A percentile compares a stretch with the other conserved stretches of the same genome.
phyloP scores from a whole-genome alignment of 2,797 vertebrate species.

The Sparus aurata region DNA sequence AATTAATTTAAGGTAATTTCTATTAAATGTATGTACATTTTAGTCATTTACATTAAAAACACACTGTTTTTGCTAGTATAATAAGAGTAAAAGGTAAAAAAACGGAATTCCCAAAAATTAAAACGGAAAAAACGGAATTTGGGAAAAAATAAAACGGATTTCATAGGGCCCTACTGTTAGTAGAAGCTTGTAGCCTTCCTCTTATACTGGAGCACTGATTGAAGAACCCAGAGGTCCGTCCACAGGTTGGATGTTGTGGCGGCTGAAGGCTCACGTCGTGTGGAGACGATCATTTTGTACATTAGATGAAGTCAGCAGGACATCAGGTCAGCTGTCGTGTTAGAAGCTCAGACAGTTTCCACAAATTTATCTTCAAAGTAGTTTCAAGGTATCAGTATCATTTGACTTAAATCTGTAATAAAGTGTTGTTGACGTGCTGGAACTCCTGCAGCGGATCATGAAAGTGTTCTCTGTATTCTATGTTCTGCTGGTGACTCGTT shows the following conservation, averaged over 20 bases:
- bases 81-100: no score
- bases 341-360: not conserved
- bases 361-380: no score
- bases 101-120: no score
- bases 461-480: not conserved
- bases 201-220: not conserved
- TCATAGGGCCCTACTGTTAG: no score
- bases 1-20: no score
- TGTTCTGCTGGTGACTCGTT: not conserved
- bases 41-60: no score
- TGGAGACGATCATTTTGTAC: not conserved
- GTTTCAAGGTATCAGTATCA: not conserved
- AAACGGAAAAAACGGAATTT: no score
- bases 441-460: not conserved
- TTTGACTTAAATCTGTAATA: not conserved
- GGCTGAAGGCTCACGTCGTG: not conserved
- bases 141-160: no score
- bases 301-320: not conserved
- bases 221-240: not conserved
- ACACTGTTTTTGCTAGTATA: no score
- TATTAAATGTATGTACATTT: no score
- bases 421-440: no score
- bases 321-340: not conserved
- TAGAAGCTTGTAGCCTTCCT: no score
- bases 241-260: not conserved